Evolutionary conservation across 2,888 invertebrate species (phyloP), one percentile per base, ranked within the genome.

Genomic region (Diachrysia chrysitis): DNA sequence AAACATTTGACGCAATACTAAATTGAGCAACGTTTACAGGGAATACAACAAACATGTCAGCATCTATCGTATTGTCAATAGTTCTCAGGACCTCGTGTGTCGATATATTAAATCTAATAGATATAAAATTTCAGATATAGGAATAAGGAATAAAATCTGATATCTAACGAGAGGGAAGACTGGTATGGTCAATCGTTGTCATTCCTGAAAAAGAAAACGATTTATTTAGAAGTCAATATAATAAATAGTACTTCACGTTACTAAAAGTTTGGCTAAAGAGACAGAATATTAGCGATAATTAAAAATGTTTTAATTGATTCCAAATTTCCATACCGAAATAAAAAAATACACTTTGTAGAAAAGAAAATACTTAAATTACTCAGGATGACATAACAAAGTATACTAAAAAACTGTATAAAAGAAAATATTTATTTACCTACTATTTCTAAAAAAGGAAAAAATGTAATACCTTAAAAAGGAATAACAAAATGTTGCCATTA

Each of bases 161-260:
- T 90, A 93, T 90, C 89, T 94, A 94, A 92, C 88, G 89, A 91
- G 90, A 89, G 90, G 94, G 95, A 95, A 95, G 95, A 95, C 95
- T 93, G 87, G 88, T 89, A 91, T 94, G 94, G 94, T 95, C 93
- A 92, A 89, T 91, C 90, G 93, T 92, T 91, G 91, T 90, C 83
- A 84, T 85, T 88, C 89, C 94, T 95, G 94, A 32, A 91, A 93
- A 76, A 65, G 81, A 82, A 80, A 73, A 69, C 69, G 69, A 5
- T 23, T 54, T 5, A 3, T 23, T 62, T 48, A 66, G 32, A 25
- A 23, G 48, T 16, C 9, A 0, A 48, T 19, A 19, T 3, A 6
- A 7, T 19, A 9, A 46, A 46, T 0, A 37, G 3, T 1, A 4
- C 37, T 37, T 16, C 4, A 35, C 3, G 4, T 37, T 29, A 29